Conservation (phyloP, 1,140 invertebrate species). For the Drosophila parabipectinata region DNA sequence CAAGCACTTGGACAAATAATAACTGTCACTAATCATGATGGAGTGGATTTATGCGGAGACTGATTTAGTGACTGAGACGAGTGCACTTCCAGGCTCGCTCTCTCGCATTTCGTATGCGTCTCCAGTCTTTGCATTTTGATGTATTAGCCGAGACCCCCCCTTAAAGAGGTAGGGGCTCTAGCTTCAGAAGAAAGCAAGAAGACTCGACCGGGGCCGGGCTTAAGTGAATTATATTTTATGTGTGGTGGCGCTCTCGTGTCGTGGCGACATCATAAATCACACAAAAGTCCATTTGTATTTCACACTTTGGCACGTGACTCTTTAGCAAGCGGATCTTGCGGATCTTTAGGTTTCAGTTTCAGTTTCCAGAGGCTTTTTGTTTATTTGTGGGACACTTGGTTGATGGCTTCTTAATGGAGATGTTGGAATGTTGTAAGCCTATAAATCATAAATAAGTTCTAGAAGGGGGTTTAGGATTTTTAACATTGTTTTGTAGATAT, state of each 20-base stretch:
- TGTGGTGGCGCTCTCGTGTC: constrained; percentile 35
- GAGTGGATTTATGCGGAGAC: constrained; percentile 36
- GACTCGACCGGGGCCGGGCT: constrained; percentile 2
- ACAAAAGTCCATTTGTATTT: constrained; percentile 50
- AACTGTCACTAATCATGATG: constrained; percentile 50
- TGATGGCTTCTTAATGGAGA: constrained; percentile 41
- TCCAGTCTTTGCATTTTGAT: constrained; percentile 35
- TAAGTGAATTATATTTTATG: constrained; percentile 53
- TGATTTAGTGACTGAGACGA: constrained; percentile 43
- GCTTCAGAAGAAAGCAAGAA: constrained; percentile 10
- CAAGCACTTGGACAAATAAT: constrained; percentile 47
- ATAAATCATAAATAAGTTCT: not conserved
- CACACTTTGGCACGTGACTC: constrained; percentile 52
- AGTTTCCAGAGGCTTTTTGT: not conserved
- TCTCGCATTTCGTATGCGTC: constrained; percentile 32
- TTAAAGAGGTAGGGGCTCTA: not conserved
- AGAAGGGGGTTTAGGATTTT: no score
- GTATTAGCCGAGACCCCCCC: constrained; percentile 22
- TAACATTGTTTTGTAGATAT: no score
- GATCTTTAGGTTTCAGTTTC: constrained; percentile 39
- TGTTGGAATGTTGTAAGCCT: constrained; percentile 4
- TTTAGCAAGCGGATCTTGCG: constrained; percentile 27
- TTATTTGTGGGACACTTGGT: constrained; percentile 12
- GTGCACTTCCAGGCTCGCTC: constrained; percentile 18
- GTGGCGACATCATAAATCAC: constrained; percentile 47